These are phyloP conservation scores for Botia kubotai DNA, from an alignment of 2,797 vertebrate species.

Conservation along the genomic window DNA sequence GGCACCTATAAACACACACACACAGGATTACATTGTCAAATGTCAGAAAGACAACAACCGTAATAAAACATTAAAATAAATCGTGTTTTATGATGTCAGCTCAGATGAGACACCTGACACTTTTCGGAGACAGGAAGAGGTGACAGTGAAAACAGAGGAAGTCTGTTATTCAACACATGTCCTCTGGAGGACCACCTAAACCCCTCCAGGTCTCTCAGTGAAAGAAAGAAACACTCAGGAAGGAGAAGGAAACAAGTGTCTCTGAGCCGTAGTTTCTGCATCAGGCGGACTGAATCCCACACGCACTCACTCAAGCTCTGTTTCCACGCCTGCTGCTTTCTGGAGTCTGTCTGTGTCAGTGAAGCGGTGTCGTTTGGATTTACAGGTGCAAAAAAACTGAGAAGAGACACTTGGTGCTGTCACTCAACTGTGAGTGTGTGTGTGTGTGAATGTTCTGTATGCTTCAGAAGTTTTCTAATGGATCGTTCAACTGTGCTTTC, in stretches of 20 bases:
- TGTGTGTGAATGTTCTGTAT: conserved; percentile 7
- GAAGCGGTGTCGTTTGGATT: conserved; percentile 40
- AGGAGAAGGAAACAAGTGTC: conserved; percentile 31
- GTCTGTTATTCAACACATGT: conserved; percentile 31
- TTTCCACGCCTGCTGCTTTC: conserved; percentile 23
- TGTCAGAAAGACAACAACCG: neutral
- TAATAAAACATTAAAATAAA: neutral
- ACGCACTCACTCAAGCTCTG: conserved; percentile 17
- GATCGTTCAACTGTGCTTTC: conserved; percentile 15
- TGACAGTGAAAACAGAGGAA: conserved; percentile 36
- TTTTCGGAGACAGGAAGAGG: conserved; percentile 24
- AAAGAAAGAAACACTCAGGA: neutral
- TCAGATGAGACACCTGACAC: conserved; percentile 40
- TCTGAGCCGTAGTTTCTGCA: conserved; percentile 25
- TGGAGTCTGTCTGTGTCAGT: conserved; percentile 26
- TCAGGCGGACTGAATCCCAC: conserved; percentile 21
- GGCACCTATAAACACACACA: too few species aligned
- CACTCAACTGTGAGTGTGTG: conserved; percentile 3
- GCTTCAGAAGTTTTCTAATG: conserved; percentile 40
- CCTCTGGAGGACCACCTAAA: conserved; percentile 36
- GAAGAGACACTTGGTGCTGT: conserved; percentile 32
- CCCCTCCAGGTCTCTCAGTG: conserved; percentile 8
- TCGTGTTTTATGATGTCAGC: conserved; percentile 21
- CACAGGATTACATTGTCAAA: neutral
- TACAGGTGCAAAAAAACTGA: conserved; percentile 27